Evolutionary conservation across 92 coral and sea anemone species (phyloP).

Genomic region (Palythoa caribaeorum): DNA sequence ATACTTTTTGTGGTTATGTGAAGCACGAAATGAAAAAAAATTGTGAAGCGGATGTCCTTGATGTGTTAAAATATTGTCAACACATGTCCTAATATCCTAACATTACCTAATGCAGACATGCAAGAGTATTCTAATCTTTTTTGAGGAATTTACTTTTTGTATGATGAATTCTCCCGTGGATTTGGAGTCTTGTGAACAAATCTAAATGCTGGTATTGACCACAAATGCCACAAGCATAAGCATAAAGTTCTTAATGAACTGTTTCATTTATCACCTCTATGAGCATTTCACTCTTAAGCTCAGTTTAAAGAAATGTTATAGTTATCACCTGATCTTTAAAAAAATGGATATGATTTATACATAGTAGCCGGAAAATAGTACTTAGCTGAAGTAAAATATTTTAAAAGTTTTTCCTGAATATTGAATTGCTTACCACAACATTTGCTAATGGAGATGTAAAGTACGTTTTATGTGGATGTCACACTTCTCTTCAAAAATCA

Average conservation of each 20-base stretch:
- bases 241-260: constrained; percentile 16
- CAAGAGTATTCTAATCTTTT: constrained; percentile 44
- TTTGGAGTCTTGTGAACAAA: constrained; percentile 54
- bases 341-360: neutral
- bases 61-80: constrained; percentile 52
- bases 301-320: too few species aligned
- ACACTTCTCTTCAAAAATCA: too few species aligned
- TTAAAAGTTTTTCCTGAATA: too few species aligned
- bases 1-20: neutral
- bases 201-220: neutral
- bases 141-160: constrained; percentile 64
- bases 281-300: neutral
- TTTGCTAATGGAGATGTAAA: too few species aligned
- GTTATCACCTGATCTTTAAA: neutral
- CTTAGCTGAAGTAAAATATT: too few species aligned
- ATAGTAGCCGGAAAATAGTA: too few species aligned
- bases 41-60: constrained; percentile 50
- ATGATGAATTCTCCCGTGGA: constrained; percentile 65
- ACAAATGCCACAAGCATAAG: constrained; percentile 28
- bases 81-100: constrained; percentile 64
- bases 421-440: too few species aligned
- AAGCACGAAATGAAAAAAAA: constrained; percentile 43
- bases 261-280: constrained; percentile 26
- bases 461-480: too few species aligned
- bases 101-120: constrained; percentile 59